These are phyloP conservation scores for Triplophysa tibetana DNA, from an alignment of 2,113 vertebrate species.

Conservation along the genomic window DNA sequence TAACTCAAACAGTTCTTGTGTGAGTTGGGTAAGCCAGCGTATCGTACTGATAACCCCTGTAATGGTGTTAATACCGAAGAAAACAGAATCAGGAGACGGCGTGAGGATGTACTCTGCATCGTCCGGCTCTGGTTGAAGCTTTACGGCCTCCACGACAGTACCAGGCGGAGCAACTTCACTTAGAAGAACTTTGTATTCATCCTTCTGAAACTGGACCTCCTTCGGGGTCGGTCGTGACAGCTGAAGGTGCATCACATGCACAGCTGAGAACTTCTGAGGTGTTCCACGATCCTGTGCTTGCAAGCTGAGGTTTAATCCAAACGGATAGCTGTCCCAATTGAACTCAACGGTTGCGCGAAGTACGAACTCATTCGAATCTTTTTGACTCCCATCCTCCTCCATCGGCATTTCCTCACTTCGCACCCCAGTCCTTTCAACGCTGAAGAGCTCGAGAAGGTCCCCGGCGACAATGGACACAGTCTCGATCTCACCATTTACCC, in stretches of 20 bases:
- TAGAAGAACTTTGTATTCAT: conserved; percentile 81
- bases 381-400: not conserved
- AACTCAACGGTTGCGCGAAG: conserved; percentile 81
- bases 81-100: conserved; percentile 77
- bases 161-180: conserved; percentile 94
- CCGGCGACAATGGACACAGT: conserved; percentile 86
- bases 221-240: conserved; percentile 70
- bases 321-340: conserved; percentile 82
- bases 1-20: conserved; percentile 83
- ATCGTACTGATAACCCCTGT: conserved; percentile 89
- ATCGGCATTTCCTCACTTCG: conserved; percentile 70
- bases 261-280: conserved; percentile 84
- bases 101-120: conserved; percentile 85
- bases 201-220: conserved; percentile 81
- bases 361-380: conserved; percentile 58
- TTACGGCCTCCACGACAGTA: conserved; percentile 81
- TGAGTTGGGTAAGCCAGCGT: conserved; percentile 78
- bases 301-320: conserved; percentile 88
- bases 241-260: conserved; percentile 78
- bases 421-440: conserved; percentile 79
- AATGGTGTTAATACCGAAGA: conserved; percentile 86
- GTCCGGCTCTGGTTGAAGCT: conserved; percentile 79
- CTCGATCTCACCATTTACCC: conserved; percentile 91
- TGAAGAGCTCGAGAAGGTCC: conserved; percentile 83
- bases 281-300: conserved; percentile 92